Evolutionary conservation across 2,797 vertebrate genomes (phyloP).

Genomic region (Peromyscus attwateri): DNA sequence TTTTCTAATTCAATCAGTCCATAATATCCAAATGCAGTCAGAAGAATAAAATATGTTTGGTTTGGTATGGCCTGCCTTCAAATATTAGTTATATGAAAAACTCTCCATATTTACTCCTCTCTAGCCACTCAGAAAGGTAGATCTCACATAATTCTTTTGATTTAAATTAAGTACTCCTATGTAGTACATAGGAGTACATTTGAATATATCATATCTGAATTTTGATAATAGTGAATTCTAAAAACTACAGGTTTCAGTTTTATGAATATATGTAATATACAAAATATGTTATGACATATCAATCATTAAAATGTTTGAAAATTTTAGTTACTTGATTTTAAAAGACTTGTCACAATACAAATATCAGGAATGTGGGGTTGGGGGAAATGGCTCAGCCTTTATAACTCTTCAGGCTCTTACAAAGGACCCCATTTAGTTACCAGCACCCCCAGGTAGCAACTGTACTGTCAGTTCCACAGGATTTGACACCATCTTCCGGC

Average conservation of each 20-base stretch:
- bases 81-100: background rate
- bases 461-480: fast-evolving
- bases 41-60: background rate
- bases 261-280: background rate
- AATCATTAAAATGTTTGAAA: background rate
- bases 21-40: background rate
- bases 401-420: background rate
- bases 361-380: too few relatives aligned
- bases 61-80: background rate
- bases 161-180: background rate
- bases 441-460: background rate
- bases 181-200: background rate
- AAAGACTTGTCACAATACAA: background rate
- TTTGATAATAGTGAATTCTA: background rate
- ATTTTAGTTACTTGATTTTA: background rate
- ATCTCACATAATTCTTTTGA: background rate
- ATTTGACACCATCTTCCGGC: background rate
- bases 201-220: background rate
- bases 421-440: background rate
- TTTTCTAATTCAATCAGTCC: background rate
- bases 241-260: background rate
- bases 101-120: background rate
- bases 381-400: background rate
- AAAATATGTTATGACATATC: background rate
- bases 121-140: background rate